A percentile compares a stretch with the other conserved stretches of the same genome.
Evolutionary conservation across 1,140 invertebrate species (phyloP).

Genomic region (Drosophila equinoxialis): DNA sequence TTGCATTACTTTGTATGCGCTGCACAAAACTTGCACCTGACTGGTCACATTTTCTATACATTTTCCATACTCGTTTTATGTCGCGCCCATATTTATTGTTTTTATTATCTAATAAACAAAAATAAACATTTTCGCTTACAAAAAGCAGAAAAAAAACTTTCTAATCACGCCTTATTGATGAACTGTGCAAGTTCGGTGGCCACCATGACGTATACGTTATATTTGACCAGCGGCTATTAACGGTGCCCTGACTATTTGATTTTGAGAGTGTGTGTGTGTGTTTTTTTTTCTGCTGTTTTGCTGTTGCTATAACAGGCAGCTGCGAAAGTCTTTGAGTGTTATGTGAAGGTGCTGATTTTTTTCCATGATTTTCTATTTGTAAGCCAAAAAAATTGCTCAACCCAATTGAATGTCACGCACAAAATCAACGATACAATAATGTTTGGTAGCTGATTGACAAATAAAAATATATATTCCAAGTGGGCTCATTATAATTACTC

Average conservation of each 20-base stretch:
- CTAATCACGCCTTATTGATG: constrained; percentile 62
- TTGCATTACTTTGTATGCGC: constrained; percentile 4
- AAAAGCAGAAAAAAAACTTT: constrained; percentile 43
- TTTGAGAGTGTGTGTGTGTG: no score
- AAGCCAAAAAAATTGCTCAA: constrained; percentile 55
- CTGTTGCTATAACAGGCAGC: constrained; percentile 16
- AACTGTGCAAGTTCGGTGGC: constrained; percentile 39
- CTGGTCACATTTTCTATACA: background rate
- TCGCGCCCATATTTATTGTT: constrained; percentile 14
- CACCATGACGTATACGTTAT: constrained; percentile 59
- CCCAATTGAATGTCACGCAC: constrained; percentile 60
- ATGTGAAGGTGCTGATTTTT: constrained; percentile 41
- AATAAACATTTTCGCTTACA: constrained; percentile 21
- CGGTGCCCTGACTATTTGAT: constrained; percentile 52
- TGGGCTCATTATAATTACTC: constrained; percentile 61
- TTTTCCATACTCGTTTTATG: background rate
- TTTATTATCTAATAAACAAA: constrained; percentile 53
- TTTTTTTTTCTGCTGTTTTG: background rate
- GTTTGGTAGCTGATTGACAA: constrained; percentile 53
- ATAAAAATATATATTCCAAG: constrained; percentile 41
- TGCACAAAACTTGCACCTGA: constrained; percentile 11
- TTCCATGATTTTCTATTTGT: constrained; percentile 65
- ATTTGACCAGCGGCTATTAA: constrained; percentile 68
- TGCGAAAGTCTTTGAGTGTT: constrained; percentile 42
- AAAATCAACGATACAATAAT: constrained; percentile 36